Base-by-base conservation (phyloP, 1,140 invertebrate species). In the Platyura marginata region DNA sequence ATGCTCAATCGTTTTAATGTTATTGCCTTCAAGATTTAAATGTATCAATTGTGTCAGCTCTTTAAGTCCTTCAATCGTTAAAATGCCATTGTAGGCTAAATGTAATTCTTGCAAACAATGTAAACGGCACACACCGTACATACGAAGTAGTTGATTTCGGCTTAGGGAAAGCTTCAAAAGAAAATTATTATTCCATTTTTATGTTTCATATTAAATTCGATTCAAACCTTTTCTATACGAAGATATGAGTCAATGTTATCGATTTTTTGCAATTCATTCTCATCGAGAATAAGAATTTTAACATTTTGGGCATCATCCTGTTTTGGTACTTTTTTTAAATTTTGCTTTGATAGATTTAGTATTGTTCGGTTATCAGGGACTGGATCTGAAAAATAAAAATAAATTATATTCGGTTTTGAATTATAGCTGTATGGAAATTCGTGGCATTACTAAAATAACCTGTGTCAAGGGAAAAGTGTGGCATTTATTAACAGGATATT, bases 31-130 rank as follows among this genome's bases (percentile, higher is more conserved):
- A 61, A 70, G 43, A 47, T 59, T 63, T 20, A 92, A 65, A 51
- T 79, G 79, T 53, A 77, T 76, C 41, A 93, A 67, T 55, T 85
- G 77, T 40, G 70, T 65, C 46, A 91, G 69, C 22, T 91, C 83
- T 60, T 85, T 86, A 6, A 92, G 67, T 19, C 85, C 87, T 64
- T 93, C 87, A 52, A 92, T 89, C 21, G 77, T 79, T 6, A 87
- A 68, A 46, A 93, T 87, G 40, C 79, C 78, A 67, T 92, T 93
- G 59, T 87, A 77, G 39, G 84, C 78, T 21, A 93, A 68, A 63
- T 88, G 85, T 46, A 93, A 62, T 20, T 81, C 74, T 13, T 82
- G 76, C 29, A 92, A 65, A 56, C 80, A 77, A 48, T 77, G 75
- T 36, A 92, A 64, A 42, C 79, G 72, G 40, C 78, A 77, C 21